Evolutionary conservation across 2,797 vertebrate genomes (phyloP).

Genomic region (Notoglanidium macrostoma): DNA sequence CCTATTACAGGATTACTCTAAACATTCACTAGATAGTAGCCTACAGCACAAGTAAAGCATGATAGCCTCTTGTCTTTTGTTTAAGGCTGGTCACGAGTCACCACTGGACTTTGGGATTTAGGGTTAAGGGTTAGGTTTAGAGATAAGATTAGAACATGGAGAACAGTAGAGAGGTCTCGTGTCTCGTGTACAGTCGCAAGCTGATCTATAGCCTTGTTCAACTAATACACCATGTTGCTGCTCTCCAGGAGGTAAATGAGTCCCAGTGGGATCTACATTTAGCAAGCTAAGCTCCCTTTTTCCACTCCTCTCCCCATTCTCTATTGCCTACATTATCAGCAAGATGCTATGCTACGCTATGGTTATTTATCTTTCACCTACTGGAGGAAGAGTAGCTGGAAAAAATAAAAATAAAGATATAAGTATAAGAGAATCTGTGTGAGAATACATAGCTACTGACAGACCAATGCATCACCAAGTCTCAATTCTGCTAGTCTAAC

Average conservation of each 20-base stretch:
- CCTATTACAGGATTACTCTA: neutral
- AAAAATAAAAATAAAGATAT: neutral
- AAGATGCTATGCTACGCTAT: neutral
- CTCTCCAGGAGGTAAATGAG: conserved; percentile 35
- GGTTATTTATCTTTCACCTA: conserved; percentile 29
- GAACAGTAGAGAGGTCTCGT: neutral
- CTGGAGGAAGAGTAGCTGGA: neutral
- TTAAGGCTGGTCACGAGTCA: neutral
- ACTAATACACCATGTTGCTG: conserved; percentile 3
- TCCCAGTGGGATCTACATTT: conserved; percentile 28
- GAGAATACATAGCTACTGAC: neutral
- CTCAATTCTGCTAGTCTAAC: neutral
- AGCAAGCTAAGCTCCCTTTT: conserved; percentile 4
- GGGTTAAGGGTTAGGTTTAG: neutral
- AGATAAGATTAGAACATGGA: neutral
- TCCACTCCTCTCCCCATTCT: neutral
- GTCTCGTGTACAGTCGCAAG: neutral
- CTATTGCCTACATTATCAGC: conserved; percentile 19
- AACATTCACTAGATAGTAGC: neutral
- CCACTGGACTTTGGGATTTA: neutral
- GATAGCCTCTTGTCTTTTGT: neutral
- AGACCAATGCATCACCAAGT: neutral
- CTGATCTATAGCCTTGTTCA: conserved; percentile 38
- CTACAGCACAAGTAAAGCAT: neutral
- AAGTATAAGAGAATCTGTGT: neutral